Percentiles rank a stretch among this genome's conserved stretches.
Conservation (phyloP, 2,888 invertebrate species). For the Eupithecia centaureata region DNA sequence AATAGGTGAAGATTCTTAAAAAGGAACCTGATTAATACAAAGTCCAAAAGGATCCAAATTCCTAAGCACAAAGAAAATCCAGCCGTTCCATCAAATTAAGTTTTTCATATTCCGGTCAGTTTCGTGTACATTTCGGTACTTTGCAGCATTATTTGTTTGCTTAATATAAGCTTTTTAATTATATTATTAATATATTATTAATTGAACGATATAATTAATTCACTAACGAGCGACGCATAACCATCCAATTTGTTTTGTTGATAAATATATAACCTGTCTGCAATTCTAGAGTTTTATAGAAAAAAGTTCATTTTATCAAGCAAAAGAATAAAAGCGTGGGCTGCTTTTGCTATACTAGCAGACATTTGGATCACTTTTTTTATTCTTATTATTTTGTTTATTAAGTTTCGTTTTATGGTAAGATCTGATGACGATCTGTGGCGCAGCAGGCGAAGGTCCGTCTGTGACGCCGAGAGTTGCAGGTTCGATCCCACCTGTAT, state of each 20-base stretch:
- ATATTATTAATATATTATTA: background rate
- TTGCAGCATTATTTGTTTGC: background rate
- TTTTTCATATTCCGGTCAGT: background rate
- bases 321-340: conserved; percentile 34
- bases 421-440: too few species aligned
- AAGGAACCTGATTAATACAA: conserved; percentile 23
- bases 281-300: conserved; percentile 26
- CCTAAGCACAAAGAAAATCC: background rate
- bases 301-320: conserved; percentile 31
- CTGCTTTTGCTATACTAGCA: conserved; percentile 18
- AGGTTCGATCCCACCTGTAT: too few species aligned
- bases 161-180: background rate
- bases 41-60: conserved; percentile 25
- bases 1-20: conserved; percentile 22
- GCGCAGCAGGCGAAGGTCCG: too few species aligned
- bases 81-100: background rate
- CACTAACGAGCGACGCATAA: background rate
- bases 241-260: conserved; percentile 4
- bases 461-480: too few species aligned
- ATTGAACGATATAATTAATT: conserved; percentile 19
- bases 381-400: conserved; percentile 26
- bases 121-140: background rate
- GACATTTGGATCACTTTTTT: conserved; percentile 29
- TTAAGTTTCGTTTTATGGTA: conserved; percentile 10
- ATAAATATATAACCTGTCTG: conserved; percentile 32